Conservation (phyloP, 2,888 invertebrate species). For the Malthinus flaveolus region DNA sequence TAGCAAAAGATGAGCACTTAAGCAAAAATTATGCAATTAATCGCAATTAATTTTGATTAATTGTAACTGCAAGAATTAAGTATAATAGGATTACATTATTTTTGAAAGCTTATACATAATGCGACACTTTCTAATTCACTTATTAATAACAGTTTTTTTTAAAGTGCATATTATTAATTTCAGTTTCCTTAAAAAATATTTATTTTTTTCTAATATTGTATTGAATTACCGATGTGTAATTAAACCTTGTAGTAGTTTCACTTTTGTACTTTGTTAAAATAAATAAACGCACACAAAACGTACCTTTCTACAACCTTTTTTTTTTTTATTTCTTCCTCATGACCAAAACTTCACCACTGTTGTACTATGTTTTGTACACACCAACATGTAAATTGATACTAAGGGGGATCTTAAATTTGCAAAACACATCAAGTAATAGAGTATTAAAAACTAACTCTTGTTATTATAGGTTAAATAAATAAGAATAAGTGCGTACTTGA, state of each 20-base stretch:
- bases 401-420: constrained; percentile 13
- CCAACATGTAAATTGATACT: constrained; percentile 13
- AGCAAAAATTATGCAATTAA: too few relatives aligned
- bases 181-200: background rate
- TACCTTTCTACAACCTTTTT: too few relatives aligned
- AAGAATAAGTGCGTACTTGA: constrained; percentile 20
- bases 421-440: constrained; percentile 20
- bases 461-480: constrained; percentile 10
- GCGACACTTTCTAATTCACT: constrained; percentile 5
- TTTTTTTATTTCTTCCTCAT: too few relatives aligned
- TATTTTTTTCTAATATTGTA: background rate
- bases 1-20: too few relatives aligned
- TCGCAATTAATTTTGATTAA: too few relatives aligned
- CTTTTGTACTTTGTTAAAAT: too few relatives aligned
- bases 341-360: too few relatives aligned
- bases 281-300: too few relatives aligned
- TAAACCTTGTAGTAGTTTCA: too few relatives aligned
- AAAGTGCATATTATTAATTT: background rate
- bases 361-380: background rate
- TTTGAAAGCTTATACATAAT: background rate
- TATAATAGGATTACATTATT: constrained; percentile 1
- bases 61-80: too few relatives aligned
- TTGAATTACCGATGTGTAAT: too few relatives aligned
- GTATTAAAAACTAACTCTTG: constrained; percentile 7
- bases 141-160: background rate